Conservation (phyloP, 2,888 invertebrate species). For the Drosophila fulvimacula region DNA sequence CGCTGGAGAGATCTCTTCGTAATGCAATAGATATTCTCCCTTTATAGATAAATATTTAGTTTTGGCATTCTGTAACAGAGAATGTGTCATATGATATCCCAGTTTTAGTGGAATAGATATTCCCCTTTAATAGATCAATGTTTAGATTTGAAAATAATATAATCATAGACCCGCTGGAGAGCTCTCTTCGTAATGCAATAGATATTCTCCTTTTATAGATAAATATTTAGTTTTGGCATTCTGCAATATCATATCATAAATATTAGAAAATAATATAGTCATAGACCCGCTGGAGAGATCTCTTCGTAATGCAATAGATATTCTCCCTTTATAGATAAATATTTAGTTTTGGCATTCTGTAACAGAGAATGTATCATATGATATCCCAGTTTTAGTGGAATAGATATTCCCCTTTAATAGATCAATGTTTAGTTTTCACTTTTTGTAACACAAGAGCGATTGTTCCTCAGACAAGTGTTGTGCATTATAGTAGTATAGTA, state of each 20-base stretch:
- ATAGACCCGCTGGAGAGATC: fast-evolving
- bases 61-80: too few relatives aligned
- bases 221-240: not conserved
- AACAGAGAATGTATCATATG: too few relatives aligned
- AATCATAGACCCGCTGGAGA: not conserved
- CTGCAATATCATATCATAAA: too few relatives aligned
- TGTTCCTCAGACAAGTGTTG: too few relatives aligned
- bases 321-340: not conserved
- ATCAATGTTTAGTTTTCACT: not conserved
- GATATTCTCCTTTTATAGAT: not conserved
- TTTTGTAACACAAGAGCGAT: not conserved
- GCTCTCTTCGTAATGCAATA: not conserved
- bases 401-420: not conserved
- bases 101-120: too few relatives aligned
- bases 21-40: too few relatives aligned
- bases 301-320: not conserved
- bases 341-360: not conserved
- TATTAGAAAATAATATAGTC: too few relatives aligned
- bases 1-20: too few relatives aligned
- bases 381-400: too few relatives aligned
- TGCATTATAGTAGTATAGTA: not conserved
- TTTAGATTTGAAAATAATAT: not conserved
- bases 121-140: too few relatives aligned
- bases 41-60: too few relatives aligned
- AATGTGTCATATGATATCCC: too few relatives aligned